Evolutionary conservation across 2,113 vertebrate species (phyloP).

Genomic region (Hydropotes inermis): DNA sequence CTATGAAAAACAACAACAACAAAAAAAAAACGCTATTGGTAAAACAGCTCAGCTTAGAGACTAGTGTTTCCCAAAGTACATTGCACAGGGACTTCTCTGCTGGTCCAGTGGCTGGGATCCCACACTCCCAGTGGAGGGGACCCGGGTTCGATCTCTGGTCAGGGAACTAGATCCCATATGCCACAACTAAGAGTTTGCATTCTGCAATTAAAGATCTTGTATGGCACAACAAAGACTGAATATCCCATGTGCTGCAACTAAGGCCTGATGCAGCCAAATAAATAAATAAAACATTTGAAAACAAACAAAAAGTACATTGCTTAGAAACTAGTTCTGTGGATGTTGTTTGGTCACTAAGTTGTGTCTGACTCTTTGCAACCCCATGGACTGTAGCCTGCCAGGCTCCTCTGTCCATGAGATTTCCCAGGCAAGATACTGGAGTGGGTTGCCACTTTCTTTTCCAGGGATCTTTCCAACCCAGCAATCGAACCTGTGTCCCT

Average conservation of each 20-base stretch:
- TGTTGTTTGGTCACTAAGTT: background rate
- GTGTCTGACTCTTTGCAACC: background rate
- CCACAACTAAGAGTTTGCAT: background rate
- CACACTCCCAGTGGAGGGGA: background rate
- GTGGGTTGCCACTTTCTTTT: background rate
- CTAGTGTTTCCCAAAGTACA: background rate
- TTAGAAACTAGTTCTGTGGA: background rate
- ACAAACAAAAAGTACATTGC: background rate
- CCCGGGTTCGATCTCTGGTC: background rate
- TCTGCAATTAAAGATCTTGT: background rate
- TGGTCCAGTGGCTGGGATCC: background rate
- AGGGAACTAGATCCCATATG: background rate
- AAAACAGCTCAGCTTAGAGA: background rate
- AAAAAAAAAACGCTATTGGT: background rate
- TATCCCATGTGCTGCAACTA: background rate
- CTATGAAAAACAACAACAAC: background rate
- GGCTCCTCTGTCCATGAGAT: background rate
- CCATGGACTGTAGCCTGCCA: background rate
- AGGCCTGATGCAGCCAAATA: background rate
- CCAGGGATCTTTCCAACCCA: background rate
- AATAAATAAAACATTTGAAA: background rate
- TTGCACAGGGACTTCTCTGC: background rate
- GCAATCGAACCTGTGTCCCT: rapidly evolving
- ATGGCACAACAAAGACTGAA: background rate
- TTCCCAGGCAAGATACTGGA: background rate